Evolutionary conservation across 2,797 vertebrate genomes (phyloP).

Genomic region (Sebastes trivittatus): DNA sequence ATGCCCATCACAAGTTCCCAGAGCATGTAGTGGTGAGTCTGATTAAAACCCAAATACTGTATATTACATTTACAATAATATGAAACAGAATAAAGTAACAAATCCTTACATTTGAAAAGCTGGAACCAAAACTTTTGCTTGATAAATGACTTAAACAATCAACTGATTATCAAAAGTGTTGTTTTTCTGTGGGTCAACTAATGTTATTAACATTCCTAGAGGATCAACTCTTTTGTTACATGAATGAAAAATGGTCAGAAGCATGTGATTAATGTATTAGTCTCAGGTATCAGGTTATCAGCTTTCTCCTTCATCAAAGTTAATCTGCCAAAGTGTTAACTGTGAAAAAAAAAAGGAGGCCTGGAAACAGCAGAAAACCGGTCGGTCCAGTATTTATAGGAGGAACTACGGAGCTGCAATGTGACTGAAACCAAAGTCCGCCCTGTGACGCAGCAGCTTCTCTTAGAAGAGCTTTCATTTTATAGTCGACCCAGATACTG

Average conservation of each 20-base stretch:
- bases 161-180: neutral
- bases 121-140: neutral
- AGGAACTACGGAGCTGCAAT: neutral
- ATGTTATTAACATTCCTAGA: neutral
- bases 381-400: constrained; percentile 57
- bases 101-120: neutral
- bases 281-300: constrained; percentile 5
- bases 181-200: neutral
- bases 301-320: neutral
- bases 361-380: constrained; percentile 54
- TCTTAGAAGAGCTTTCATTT: neutral
- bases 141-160: no score
- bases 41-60: neutral
- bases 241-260: no score
- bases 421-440: constrained; percentile 44
- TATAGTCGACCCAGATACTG: neutral
- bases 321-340: neutral
- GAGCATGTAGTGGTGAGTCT: neutral
- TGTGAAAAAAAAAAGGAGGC: constrained; percentile 4
- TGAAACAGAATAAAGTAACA: neutral
- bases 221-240: neutral
- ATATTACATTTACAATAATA: neutral
- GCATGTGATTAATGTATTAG: neutral
- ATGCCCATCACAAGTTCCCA: neutral
- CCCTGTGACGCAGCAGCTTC: constrained; percentile 5